phyloP scores from a whole-genome alignment of 1,140 invertebrate species.

The Sycophila sp. region DNA sequence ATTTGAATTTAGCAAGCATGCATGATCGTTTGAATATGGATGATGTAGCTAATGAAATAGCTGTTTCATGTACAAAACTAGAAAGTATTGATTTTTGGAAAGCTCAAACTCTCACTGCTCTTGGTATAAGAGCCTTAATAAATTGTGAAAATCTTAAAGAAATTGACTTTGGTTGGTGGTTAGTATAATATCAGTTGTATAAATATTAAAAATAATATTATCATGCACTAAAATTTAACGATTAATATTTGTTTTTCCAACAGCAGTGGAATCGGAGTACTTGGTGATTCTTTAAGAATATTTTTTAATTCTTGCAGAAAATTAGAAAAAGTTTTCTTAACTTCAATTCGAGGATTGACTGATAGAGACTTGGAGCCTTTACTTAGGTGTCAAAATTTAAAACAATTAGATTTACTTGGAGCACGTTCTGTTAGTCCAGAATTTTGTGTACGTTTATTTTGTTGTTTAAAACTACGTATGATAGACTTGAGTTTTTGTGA shows the following conservation, averaged over 20 bases:
- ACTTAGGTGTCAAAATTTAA: slow-evolving; percentile 72
- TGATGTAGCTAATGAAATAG: slow-evolving; percentile 73
- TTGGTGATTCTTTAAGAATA: slow-evolving; percentile 63
- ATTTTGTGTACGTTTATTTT: slow-evolving; percentile 71
- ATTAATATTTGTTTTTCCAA: slow-evolving; percentile 37
- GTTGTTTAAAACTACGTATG: slow-evolving; percentile 72
- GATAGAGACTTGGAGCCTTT: slow-evolving; percentile 81
- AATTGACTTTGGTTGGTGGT: slow-evolving; percentile 92
- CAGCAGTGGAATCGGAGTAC: slow-evolving; percentile 65
- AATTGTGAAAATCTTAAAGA: slow-evolving; percentile 80
- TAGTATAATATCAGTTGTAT: slow-evolving; percentile 59
- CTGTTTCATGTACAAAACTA: slow-evolving; percentile 73
- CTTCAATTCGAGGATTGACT: slow-evolving; percentile 79
- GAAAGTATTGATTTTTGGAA: slow-evolving; percentile 89
- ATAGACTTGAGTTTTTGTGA: slow-evolving; percentile 90
- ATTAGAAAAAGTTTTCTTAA: slow-evolving; percentile 80
- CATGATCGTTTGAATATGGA: slow-evolving; percentile 73
- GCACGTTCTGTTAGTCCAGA: slow-evolving; percentile 78
- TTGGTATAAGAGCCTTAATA: slow-evolving; percentile 75
- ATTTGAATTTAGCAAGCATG: slow-evolving; percentile 76
- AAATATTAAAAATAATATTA: background rate
- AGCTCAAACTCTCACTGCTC: slow-evolving; percentile 76
- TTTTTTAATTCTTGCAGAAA: slow-evolving; percentile 70
- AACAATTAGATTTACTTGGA: slow-evolving; percentile 86
- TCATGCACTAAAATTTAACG: background rate